Base-by-base conservation (phyloP, 2,797 vertebrate genomes). In the Austrolebias charrua region DNA sequence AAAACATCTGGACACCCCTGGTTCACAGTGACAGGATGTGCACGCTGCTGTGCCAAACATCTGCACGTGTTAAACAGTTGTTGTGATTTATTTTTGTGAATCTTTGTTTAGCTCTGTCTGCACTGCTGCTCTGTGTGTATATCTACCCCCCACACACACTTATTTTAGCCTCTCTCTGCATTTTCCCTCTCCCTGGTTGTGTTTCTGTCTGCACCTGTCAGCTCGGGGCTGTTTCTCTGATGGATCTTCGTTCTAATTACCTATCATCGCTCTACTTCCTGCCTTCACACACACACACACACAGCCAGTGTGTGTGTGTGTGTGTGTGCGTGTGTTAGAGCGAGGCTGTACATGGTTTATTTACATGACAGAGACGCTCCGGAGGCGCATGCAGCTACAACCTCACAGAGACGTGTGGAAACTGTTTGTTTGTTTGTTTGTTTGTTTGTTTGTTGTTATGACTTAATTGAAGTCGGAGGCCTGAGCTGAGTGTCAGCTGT, bases 171-270 rank as follows among this genome's bases (percentile, higher is more conserved):
- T 49, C 60, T 1, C 10, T 24, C 47, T 61, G 13, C n/a, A n/a
- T 4, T 57, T 33, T 15, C 19, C 20, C 57, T 72, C 65, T 60
- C 35, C 53, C 58, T 57, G 47, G 4, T 31, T 56, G 45, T 51
- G 44, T 28, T 13, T 60, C 63, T 10, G 52, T 64, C 55, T 76
- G 66, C 28, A 55, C 67, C 72, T 59, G 54, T 80, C 72, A 57
- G 77, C 74, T 64, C 56, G 44, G 44, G 71, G 71, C 75, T 71
- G 61, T 60, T 65, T 71, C 68, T 73, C 50, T 63, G 44, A 49
- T 69, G 64, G 59, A 75, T 76, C 55, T 46, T 63, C 0, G 35
- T 53, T 78, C 79, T 86, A 87, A 89, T 89, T 81, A 84, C 71
- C 60, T 45, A 78, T 85, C 83, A 80, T 63, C 61, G 54, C 66